Evolutionary conservation across 2,113 vertebrate genomes (phyloP).

Genomic region (Bostrychus sinensis): DNA sequence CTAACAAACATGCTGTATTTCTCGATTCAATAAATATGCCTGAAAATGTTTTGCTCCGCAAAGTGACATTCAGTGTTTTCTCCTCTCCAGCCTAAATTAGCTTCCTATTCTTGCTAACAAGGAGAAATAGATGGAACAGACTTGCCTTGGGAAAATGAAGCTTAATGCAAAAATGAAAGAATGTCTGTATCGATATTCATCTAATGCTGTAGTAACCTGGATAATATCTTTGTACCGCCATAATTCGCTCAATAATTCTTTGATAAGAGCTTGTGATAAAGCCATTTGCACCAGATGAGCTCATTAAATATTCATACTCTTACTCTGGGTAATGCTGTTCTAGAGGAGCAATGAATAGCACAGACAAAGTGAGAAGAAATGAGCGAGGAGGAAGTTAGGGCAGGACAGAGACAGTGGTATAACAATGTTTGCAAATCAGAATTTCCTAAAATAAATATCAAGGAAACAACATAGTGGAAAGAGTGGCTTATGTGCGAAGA

Average conservation of each 20-base stretch:
- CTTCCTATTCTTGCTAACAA: conserved; percentile 13
- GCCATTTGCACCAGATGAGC: conserved; percentile 69
- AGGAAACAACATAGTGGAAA: neutral
- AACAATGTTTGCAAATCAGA: neutral
- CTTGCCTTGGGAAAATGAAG: conserved; percentile 11
- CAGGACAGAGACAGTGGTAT: neutral
- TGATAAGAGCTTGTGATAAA: conserved; percentile 47
- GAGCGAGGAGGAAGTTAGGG: neutral
- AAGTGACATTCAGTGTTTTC: neutral
- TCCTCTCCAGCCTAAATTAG: neutral
- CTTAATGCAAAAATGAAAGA: conserved; percentile 4
- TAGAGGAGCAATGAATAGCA: conserved; percentile 19
- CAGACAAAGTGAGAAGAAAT: conserved; percentile 15
- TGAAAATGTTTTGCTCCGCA: conserved; percentile 1
- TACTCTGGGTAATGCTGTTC: conserved; percentile 57
- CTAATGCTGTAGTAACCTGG: conserved; percentile 37
- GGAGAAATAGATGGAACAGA: neutral
- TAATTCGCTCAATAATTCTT: conserved; percentile 45
- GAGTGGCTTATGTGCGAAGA: neutral
- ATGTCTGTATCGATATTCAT: conserved; percentile 14
- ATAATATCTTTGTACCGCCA: conserved; percentile 40
- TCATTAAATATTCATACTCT: conserved; percentile 76
- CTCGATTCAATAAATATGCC: neutral
- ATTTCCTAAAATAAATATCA: neutral
- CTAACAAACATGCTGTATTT: too few relatives aligned